phyloP scores from a whole-genome alignment of 2,797 vertebrate species.

The Sebastes taczanowskii region DNA sequence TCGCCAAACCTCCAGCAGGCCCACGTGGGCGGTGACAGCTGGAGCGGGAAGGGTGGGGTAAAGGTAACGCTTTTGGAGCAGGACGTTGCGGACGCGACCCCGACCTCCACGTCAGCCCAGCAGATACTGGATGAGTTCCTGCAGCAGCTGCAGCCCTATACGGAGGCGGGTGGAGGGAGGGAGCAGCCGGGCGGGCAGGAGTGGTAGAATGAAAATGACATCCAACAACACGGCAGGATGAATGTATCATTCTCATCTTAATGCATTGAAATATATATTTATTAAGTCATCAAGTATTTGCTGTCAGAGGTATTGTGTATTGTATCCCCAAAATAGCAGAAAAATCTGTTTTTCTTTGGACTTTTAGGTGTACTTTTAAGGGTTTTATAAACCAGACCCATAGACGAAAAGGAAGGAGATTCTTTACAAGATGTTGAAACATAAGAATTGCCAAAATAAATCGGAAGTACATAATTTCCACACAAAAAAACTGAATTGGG shows the following conservation, averaged over 20 bases:
- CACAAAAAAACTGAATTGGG: neutral
- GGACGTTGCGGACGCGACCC: conserved; percentile 59
- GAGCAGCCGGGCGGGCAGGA: conserved; percentile 50
- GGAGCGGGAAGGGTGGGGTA: conserved; percentile 38
- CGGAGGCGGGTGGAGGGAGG: conserved; percentile 39
- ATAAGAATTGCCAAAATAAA: neutral
- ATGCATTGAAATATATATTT: neutral
- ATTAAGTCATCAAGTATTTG: neutral
- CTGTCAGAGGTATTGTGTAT: neutral
- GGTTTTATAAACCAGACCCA: neutral
- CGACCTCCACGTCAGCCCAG: conserved; percentile 77
- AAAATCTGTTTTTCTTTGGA: neutral
- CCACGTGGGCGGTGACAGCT: conserved; percentile 26
- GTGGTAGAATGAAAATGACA: conserved; percentile 40
- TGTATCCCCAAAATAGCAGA: neutral
- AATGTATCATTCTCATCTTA: neutral
- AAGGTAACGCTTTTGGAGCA: conserved; percentile 53
- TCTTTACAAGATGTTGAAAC: neutral
- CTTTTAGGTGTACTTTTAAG: neutral
- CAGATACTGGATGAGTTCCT: conserved; percentile 81
- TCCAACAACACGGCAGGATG: neutral
- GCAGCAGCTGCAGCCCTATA: conserved; percentile 72
- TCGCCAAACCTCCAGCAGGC: conserved; percentile 43
- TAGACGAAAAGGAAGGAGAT: neutral
- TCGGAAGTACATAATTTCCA: neutral